phyloP scores from a whole-genome alignment of 1,140 invertebrate species.

The Euglossa dilemma region DNA sequence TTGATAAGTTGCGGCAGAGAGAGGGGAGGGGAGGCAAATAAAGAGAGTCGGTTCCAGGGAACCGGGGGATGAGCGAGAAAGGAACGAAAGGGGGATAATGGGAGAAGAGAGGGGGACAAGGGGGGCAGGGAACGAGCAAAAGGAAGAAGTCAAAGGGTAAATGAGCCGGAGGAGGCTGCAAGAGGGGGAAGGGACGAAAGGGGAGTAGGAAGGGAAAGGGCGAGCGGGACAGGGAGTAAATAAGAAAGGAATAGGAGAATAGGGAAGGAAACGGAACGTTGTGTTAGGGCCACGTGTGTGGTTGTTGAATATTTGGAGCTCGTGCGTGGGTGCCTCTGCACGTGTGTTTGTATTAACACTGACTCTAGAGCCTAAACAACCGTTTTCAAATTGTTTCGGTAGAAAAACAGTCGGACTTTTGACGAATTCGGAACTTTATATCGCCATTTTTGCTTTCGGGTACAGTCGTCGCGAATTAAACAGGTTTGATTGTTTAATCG shows the following conservation, averaged over 20 bases:
- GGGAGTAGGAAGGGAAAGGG: slow-evolving; percentile 5
- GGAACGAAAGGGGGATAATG: not conserved
- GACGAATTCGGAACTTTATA: too few relatives aligned
- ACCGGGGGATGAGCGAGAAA: not conserved
- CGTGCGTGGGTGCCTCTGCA: too few relatives aligned
- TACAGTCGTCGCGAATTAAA: too few relatives aligned
- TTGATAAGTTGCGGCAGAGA: not conserved
- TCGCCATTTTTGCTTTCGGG: too few relatives aligned
- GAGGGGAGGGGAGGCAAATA: not conserved
- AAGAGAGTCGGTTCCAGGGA: slow-evolving; percentile 1
- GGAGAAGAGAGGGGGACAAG: not conserved
- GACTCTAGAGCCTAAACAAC: too few relatives aligned
- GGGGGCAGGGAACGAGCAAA: not conserved
- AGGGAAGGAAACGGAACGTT: not conserved
- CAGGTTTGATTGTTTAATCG: too few relatives aligned
- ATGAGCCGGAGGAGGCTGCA: slow-evolving; percentile 5
- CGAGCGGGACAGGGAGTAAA: not conserved
- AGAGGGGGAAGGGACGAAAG: slow-evolving; percentile 22
- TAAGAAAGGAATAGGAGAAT: not conserved
- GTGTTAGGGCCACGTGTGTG: too few relatives aligned
- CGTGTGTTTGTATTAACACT: too few relatives aligned
- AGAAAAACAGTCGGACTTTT: too few relatives aligned
- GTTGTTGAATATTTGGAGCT: not conserved
- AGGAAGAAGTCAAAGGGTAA: slow-evolving; percentile 19
- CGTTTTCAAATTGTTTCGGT: too few relatives aligned